A percentile compares a stretch with the other conserved stretches of the same genome.
These are phyloP conservation scores for Bucorvus abyssinicus DNA, from an alignment of 2,797 vertebrate genomes.

Conservation along the genomic window DNA sequence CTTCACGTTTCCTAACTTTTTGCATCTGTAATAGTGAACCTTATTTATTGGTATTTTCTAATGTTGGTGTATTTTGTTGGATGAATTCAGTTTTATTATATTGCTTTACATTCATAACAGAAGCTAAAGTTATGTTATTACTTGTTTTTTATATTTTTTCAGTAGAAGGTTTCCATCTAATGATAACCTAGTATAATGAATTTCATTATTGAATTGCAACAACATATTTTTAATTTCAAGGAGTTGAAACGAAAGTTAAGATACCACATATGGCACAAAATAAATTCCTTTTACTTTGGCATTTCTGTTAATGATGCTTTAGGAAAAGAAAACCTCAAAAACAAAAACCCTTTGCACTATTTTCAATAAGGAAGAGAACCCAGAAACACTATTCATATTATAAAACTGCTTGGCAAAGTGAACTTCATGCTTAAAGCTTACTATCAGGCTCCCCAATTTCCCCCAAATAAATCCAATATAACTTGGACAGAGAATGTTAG, in stretches of 20 bases:
- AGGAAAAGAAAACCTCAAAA: neutral
- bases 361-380: neutral
- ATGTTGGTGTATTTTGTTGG: neutral
- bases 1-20: conserved; percentile 69
- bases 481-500: neutral
- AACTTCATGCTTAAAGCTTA: neutral
- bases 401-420: neutral
- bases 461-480: neutral
- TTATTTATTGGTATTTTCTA: conserved; percentile 31
- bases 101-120: neutral
- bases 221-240: neutral
- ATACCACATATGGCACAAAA: neutral
- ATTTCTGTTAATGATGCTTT: neutral
- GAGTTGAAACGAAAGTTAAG: conserved; percentile 12
- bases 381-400: neutral
- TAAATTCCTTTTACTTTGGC: neutral
- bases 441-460: neutral
- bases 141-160: neutral
- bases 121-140: conserved; percentile 12
- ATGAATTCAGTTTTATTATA: conserved; percentile 6
- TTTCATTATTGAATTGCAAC: neutral
- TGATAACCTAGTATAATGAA: neutral
- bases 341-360: neutral
- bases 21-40: conserved; percentile 39
- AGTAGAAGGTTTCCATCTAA: neutral